Percentiles rank a stretch among this genome's conserved stretches.
phyloP scores from a whole-genome alignment of 2,797 vertebrate genomes.

The Enoplosus armatus region DNA sequence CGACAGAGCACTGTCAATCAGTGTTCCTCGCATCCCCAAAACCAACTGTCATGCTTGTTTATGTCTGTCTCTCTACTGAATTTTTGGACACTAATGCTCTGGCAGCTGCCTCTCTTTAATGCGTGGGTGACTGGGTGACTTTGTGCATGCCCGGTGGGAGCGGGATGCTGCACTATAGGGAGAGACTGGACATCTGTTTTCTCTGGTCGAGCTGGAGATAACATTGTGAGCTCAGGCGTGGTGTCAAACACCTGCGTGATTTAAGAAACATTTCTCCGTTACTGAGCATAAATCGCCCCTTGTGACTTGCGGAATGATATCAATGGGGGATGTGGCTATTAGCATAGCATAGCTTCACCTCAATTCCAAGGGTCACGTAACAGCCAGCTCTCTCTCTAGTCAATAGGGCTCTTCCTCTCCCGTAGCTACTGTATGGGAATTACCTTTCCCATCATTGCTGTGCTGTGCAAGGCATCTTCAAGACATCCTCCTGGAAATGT shows the following conservation, averaged over 20 bases:
- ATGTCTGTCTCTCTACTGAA: slow-evolving; percentile 72
- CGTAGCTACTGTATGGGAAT: slow-evolving; percentile 63
- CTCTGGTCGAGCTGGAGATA: slow-evolving; percentile 62
- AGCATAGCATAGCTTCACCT: slow-evolving; percentile 62
- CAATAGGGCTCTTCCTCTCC: slow-evolving; percentile 45
- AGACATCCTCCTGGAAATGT: slow-evolving; percentile 79
- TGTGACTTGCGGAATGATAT: slow-evolving; percentile 45
- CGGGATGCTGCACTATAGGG: slow-evolving; percentile 43
- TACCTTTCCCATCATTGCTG: slow-evolving; percentile 55
- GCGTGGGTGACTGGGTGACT: slow-evolving; percentile 71
- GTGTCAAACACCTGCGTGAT: slow-evolving; percentile 72
- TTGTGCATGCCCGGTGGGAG: slow-evolving; percentile 59
- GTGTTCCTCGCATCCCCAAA: slow-evolving; percentile 77
- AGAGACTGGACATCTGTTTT: slow-evolving; percentile 75
- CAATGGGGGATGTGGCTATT: slow-evolving; percentile 57
- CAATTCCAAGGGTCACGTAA: slow-evolving; percentile 70
- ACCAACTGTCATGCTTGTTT: slow-evolving; percentile 85
- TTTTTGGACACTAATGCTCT: slow-evolving; percentile 79
- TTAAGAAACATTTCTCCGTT: slow-evolving; percentile 57
- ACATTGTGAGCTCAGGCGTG: slow-evolving; percentile 61
- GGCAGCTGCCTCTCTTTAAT: slow-evolving; percentile 77
- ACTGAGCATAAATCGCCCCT: slow-evolving; percentile 54
- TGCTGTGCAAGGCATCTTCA: slow-evolving; percentile 60
- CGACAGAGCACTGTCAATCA: slow-evolving; percentile 87
- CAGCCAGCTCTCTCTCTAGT: slow-evolving; percentile 59